Conservation (phyloP, 2,888 invertebrate genomes). For the Tetragonisca angustula region DNA sequence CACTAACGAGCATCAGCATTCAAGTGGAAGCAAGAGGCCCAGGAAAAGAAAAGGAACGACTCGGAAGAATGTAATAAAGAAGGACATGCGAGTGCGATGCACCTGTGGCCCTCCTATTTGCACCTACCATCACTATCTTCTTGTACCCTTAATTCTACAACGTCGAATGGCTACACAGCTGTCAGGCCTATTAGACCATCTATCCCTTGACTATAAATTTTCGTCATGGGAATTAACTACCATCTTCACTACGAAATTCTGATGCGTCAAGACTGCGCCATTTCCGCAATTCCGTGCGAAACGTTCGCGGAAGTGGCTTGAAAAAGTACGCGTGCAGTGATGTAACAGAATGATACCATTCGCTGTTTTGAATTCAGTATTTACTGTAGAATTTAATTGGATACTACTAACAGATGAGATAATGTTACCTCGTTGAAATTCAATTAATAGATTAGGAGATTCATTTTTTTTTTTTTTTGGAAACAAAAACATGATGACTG, state of each 20-base stretch:
- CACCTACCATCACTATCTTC: conserved; percentile 41
- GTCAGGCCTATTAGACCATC: conserved; percentile 10
- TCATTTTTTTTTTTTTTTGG: neutral
- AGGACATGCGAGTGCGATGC: conserved; percentile 78
- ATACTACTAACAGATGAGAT: neutral
- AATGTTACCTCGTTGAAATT: neutral
- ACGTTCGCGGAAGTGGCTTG: conserved; percentile 17
- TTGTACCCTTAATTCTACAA: conserved; percentile 50
- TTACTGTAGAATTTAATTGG: neutral
- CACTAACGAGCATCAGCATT: conserved; percentile 34
- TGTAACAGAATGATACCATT: neutral
- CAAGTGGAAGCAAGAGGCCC: conserved; percentile 41
- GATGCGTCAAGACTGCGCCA: conserved; percentile 19
- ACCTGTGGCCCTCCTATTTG: conserved; percentile 71
- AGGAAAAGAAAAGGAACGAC: conserved; percentile 45
- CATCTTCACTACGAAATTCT: conserved; percentile 32
- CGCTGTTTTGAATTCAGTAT: neutral
- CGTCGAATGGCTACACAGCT: conserved; percentile 44
- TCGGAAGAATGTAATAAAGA: conserved; percentile 70
- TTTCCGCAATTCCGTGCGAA: conserved; percentile 24
- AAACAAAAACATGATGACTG: neutral
- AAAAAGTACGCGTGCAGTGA: neutral
- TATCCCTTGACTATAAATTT: conserved; percentile 33
- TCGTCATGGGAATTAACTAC: conserved; percentile 54
- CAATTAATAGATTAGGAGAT: neutral